Base-by-base conservation (phyloP, 2,888 invertebrate genomes). In the Acrobasis suavella region DNA sequence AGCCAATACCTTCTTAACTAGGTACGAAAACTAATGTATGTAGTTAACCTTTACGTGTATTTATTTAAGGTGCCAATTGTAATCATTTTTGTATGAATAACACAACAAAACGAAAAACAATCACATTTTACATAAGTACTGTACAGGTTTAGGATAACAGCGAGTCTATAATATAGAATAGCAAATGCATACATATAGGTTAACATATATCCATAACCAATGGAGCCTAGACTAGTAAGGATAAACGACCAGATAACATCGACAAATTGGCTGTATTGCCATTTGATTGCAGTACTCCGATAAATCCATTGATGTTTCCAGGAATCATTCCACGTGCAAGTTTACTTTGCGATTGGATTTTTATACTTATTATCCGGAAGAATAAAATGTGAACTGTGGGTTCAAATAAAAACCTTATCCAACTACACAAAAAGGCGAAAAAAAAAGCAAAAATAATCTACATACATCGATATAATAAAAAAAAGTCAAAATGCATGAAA, bases 261-360 rank as follows among this genome's bases (percentile, higher is more conserved):
- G 16, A 51, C 50, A 46, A 51, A 60, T 60, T 60, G 50, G 16
- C 12, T 9, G 1, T 17, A 50, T 60, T 50, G 59, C 59, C 37
- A 10, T 60, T 60, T 60, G 59, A 60, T 60, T 60, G 46, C 58
- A 10, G 22, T 17, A 22, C 6, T 49, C 49, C 65, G 46, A 65
- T 64, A 50, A 14, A 49, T 9, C 32, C 22, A 32, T 10, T 32
- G 37, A 50, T 50, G 38, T 50, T 60, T 51, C 50, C 12, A 12
- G 32, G 59, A 60, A 51, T 50, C 5, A 52, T 52, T 52, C 14
- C 12, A 52, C 14, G 8, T 32, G 22, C 10, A 32, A 38, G n/a
- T 54, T 37, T 37, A 6, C 9, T 54, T 54, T 15, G 15, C 10
- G 15, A 42, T 39, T 55, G 16, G 14, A 22, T 17, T 10, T 51